Evolutionary conservation across 1,140 invertebrate species (phyloP), one percentile per base, ranked within the genome.

Genomic region (Drosophila leontia): DNA sequence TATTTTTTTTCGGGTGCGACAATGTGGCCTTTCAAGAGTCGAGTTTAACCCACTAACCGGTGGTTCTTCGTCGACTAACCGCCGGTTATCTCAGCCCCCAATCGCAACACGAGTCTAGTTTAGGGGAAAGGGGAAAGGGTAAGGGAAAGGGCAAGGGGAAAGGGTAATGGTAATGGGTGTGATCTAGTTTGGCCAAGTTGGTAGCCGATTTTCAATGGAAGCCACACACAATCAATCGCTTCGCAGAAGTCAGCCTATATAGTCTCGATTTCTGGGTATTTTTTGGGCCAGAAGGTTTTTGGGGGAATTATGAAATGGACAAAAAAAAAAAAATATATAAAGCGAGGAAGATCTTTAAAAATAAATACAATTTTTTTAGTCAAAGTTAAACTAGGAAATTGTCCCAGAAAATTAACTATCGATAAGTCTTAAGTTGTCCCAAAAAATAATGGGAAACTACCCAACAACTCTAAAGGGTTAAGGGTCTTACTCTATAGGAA

Each of bases 1-100:
- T 26, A 26, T 15, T 48, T 48, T 77, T 50, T 75, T 78, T 75
- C 75, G 81, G 56, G 81, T 76, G 80, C 80, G 70, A 82, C 75
- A 78, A 41, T 78, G 79, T 81, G 58, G 51, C 51, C 29, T 26
- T 37, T n/a, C 32, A 15, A n/a, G 37, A 53, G 39, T 57, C 39
- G 37, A 53, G n/a, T 26, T 68, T 60, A 72, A 32, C 69, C 69
- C 69, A 72, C 70, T 74, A 74, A 72, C 70, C 69, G 44, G 19
- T 26, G 39, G 42, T 55, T 26, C 42, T 41, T 47, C 68, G 34
- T 8, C n/a, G 23, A 34, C 50, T 57, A 70, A 71, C 47, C 32
- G 48, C 7, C 34, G 23, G 48, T 37, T 71, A 72, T 72, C 69
- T 37, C 0, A 6, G 35, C 12, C 29, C 12, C 32, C 11, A 35